Evolutionary conservation across 2,113 vertebrate species (phyloP).

Genomic region (Eulacestoma nigropectus): DNA sequence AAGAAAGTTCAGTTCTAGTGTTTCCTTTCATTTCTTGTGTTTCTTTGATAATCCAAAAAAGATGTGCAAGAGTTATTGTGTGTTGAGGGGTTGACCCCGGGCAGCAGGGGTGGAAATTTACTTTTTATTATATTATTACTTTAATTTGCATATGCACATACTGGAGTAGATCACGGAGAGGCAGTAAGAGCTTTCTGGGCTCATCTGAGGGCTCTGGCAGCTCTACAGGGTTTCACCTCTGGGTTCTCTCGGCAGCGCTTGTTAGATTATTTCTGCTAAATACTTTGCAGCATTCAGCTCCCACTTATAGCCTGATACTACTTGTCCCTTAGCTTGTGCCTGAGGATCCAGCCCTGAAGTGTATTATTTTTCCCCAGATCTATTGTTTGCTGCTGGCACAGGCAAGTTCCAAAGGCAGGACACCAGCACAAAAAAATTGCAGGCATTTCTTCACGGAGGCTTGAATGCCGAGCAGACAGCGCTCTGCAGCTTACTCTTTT

Average conservation of each 20-base stretch:
- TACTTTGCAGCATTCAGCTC: neutral
- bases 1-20: neutral
- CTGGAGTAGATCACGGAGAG: neutral
- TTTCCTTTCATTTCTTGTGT: neutral
- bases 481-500: neutral
- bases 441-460: neutral
- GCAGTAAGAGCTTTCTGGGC: neutral
- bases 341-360: neutral
- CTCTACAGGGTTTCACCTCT: neutral
- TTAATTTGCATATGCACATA: neutral
- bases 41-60: neutral
- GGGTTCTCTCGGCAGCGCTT: neutral
- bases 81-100: neutral
- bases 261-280: neutral
- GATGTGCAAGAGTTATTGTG: accelerated
- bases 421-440: neutral
- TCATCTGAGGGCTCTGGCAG: neutral
- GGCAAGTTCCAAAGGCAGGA: neutral
- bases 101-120: neutral
- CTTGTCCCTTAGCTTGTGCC: neutral
- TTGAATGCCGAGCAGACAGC: neutral
- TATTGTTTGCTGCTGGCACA: neutral
- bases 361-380: neutral
- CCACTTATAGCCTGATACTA: neutral
- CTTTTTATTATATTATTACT: neutral